A percentile compares a stretch with the other conserved stretches of the same genome.
Evolutionary conservation across 2,888 invertebrate species (phyloP).

Genomic region (Megastigmus dorsalis): DNA sequence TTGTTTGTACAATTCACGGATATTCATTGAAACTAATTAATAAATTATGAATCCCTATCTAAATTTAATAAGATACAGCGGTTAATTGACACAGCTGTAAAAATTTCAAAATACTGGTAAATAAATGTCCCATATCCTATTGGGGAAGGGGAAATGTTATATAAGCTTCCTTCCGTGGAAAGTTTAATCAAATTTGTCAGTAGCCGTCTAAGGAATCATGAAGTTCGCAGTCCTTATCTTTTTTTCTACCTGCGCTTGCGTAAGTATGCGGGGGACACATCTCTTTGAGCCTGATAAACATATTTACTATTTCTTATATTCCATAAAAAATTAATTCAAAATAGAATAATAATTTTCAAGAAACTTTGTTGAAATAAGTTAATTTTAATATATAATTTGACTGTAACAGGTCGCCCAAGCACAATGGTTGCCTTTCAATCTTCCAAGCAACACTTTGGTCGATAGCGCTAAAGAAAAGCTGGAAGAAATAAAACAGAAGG

Average conservation of each 20-base stretch:
- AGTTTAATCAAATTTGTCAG: neutral
- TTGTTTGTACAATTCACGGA: too few relatives aligned
- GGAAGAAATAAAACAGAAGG: neutral
- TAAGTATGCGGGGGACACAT: too few relatives aligned
- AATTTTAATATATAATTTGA: too few relatives aligned
- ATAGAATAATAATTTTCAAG: too few relatives aligned
- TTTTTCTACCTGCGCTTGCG: neutral
- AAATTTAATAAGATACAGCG: neutral
- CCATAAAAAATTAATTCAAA: too few relatives aligned
- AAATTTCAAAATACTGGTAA: conserved; percentile 3
- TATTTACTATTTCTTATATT: too few relatives aligned
- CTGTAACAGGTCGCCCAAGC: conserved; percentile 7
- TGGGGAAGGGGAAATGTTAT: neutral
- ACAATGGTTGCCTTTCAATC: neutral
- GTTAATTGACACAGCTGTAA: conserved; percentile 40
- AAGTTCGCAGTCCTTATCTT: conserved; percentile 23
- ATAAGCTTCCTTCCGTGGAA: conserved; percentile 1
- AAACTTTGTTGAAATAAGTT: too few relatives aligned
- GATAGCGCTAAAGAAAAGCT: neutral
- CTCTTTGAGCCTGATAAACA: too few relatives aligned
- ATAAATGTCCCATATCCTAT: neutral
- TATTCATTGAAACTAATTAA: too few relatives aligned
- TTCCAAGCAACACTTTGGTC: neutral
- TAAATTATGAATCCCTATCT: too few relatives aligned
- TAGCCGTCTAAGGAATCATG: conserved; percentile 24